Conservation (phyloP, 2,113 vertebrate genomes). For the Accipiter virgatus region DNA sequence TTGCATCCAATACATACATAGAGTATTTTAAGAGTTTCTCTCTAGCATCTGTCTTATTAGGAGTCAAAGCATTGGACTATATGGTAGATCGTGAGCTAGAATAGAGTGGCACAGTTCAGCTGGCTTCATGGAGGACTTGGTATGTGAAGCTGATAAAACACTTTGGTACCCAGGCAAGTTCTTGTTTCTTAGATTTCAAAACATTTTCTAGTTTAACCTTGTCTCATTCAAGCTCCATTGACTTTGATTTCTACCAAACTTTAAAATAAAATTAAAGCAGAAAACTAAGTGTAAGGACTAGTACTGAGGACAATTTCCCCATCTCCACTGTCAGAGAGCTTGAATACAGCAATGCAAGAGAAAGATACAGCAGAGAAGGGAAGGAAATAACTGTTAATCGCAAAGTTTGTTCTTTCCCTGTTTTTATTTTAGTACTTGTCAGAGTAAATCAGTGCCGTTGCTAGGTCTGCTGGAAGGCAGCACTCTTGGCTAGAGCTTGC, state of each 20-base stretch:
- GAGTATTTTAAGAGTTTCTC: background rate
- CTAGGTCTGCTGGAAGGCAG: constrained; percentile 52
- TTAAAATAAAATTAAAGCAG: background rate
- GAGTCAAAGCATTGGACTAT: background rate
- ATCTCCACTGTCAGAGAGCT: background rate
- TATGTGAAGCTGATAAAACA: background rate
- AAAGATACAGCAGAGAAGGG: background rate
- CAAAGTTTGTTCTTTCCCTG: background rate
- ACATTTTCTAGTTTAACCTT: background rate
- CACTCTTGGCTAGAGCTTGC: background rate
- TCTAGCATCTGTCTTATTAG: background rate
- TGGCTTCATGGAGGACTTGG: background rate
- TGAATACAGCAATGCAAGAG: background rate
- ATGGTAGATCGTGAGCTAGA: background rate
- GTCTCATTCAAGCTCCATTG: background rate
- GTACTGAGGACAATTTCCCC: background rate
- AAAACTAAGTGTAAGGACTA: background rate
- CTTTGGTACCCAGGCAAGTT: background rate
- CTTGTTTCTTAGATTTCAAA: background rate
- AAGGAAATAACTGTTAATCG: background rate
- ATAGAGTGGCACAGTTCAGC: background rate
- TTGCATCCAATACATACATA: background rate
- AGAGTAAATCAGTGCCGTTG: constrained; percentile 18
- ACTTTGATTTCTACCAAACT: background rate
- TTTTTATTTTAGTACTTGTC: constrained; percentile 20